Conservation (phyloP, 2,888 invertebrate genomes). For the Amphipyra berbera region DNA sequence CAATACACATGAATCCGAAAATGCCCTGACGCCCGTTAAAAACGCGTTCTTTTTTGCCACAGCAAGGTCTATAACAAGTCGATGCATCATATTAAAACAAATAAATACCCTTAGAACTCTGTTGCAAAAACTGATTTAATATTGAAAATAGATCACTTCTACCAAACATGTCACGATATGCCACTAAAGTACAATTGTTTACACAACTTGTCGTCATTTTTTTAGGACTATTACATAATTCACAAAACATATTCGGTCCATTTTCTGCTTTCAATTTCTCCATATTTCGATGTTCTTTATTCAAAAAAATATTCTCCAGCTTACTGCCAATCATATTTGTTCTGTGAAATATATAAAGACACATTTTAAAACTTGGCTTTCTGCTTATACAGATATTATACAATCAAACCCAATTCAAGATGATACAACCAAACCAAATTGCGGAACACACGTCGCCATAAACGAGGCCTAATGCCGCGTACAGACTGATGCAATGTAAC, state of each 20-base stretch:
- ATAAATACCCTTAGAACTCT: slow-evolving; percentile 75
- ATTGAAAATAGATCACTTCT: slow-evolving; percentile 34
- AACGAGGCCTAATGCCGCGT: no score
- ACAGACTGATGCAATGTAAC: no score
- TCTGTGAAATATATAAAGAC: slow-evolving; percentile 19
- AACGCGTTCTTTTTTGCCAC: no score
- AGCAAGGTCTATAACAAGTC: no score
- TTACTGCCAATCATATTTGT: slow-evolving; percentile 15
- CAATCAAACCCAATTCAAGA: no score
- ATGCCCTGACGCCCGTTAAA: no score
- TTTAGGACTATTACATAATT: slow-evolving; percentile 25
- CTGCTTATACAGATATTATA: no score
- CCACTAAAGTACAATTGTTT: slow-evolving; percentile 18
- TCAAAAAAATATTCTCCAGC: neutral
- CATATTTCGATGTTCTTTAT: slow-evolving; percentile 16
- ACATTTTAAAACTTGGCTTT: no score
- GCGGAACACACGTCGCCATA: no score
- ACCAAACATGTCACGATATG: slow-evolving; percentile 24
- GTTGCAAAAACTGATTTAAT: slow-evolving; percentile 73
- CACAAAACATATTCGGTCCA: slow-evolving; percentile 22
- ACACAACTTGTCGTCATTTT: slow-evolving; percentile 18
- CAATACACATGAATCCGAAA: no score
- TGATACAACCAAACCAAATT: no score
- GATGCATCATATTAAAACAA: slow-evolving; percentile 44
- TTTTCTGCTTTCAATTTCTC: slow-evolving; percentile 19